Evolutionary conservation across 2,113 vertebrate genomes (phyloP).

Genomic region (Cynopterus brachyotis): DNA sequence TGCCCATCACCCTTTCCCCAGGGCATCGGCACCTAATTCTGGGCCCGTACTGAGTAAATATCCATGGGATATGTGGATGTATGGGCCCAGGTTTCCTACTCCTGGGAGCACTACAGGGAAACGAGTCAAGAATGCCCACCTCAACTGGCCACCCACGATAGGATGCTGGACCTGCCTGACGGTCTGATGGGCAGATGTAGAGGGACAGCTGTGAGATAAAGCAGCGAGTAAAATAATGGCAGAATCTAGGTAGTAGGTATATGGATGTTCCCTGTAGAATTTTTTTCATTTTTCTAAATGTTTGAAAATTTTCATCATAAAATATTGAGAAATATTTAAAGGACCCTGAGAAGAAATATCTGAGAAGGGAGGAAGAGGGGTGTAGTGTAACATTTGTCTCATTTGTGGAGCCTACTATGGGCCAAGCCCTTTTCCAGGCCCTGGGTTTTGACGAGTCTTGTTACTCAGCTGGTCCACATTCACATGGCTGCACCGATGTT

Average conservation of each 20-base stretch:
- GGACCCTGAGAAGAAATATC: not conserved
- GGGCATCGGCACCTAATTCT: not conserved
- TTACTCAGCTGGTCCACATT: not conserved
- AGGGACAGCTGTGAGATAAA: not conserved
- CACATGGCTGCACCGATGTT: not conserved
- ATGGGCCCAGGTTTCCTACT: not conserved
- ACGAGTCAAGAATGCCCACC: not conserved
- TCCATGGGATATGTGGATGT: not conserved
- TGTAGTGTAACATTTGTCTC: fast-evolving
- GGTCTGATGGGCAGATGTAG: not conserved
- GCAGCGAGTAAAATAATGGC: not conserved
- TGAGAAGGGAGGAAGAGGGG: not conserved
- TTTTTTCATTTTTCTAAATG: not conserved
- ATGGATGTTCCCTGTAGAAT: not conserved
- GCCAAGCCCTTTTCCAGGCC: not conserved
- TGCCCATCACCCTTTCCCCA: not conserved
- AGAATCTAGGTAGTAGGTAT: not conserved
- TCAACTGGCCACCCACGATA: fast-evolving
- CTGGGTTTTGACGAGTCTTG: not conserved
- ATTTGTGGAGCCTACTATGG: not conserved
- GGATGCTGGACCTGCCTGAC: not conserved
- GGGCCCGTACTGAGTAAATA: not conserved
- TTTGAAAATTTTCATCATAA: not conserved
- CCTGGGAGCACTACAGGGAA: not conserved
- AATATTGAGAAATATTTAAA: not conserved